These are phyloP conservation scores for Rhagoletis pomonella DNA, from an alignment of 1,140 invertebrate genomes.

Conservation along the genomic window DNA sequence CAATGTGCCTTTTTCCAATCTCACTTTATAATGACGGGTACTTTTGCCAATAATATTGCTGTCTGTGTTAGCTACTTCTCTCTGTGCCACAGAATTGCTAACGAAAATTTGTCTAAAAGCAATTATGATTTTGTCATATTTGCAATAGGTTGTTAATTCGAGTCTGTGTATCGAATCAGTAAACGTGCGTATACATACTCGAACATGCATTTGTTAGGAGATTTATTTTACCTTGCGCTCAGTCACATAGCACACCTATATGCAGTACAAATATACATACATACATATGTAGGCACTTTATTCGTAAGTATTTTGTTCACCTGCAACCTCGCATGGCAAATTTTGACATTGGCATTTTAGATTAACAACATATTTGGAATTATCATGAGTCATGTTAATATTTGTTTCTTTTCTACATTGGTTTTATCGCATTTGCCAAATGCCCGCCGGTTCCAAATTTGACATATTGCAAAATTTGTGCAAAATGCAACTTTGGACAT, in stretches of 20 bases:
- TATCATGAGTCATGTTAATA: constrained; percentile 46
- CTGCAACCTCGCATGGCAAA: constrained; percentile 14
- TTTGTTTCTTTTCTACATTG: neutral
- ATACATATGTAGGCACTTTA: neutral
- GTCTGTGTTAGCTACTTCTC: no score
- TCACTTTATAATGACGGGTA: neutral
- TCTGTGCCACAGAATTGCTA: neutral
- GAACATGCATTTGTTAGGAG: no score
- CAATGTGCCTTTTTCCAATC: neutral
- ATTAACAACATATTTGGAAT: neutral
- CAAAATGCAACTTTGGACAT: neutral
- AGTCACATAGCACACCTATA: no score
- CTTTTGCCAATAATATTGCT: neutral
- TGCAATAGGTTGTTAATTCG: constrained; percentile 53
- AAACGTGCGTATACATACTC: no score
- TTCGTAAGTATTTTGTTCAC: neutral
- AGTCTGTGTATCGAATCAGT: no score
- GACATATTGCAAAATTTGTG: constrained; percentile 29
- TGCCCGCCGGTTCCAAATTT: neutral
- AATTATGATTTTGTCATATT: constrained; percentile 57
- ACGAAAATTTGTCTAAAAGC: constrained; percentile 54
- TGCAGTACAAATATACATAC: no score
- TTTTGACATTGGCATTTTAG: constrained; percentile 53
- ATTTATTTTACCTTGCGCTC: no score
- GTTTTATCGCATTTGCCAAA: constrained; percentile 35